These are phyloP conservation scores for Vipera latastei DNA, from an alignment of 2,797 vertebrate species.

Conservation along the genomic window DNA sequence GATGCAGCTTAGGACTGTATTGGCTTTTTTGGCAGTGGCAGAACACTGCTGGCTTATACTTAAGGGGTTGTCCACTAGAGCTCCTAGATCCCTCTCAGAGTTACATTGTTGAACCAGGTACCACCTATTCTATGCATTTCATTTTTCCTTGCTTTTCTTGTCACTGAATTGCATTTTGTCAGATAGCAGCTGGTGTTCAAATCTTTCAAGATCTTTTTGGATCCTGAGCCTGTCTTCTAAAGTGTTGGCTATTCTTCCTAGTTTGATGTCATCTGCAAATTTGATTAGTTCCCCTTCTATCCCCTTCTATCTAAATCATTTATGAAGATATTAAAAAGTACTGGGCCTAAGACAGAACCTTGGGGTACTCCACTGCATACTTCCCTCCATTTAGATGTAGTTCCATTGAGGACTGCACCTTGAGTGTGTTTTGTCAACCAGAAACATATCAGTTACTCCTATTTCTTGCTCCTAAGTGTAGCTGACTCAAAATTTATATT, in stretches of 20 bases:
- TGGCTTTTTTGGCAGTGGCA: background rate
- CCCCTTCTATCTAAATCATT: background rate
- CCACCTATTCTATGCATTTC: background rate
- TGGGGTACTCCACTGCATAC: background rate
- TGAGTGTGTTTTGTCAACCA: background rate
- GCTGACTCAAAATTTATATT: background rate
- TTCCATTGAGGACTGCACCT: background rate
- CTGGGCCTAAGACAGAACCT: background rate
- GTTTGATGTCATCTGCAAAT: background rate
- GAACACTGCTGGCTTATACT: background rate
- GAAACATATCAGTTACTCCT: background rate
- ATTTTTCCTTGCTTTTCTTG: background rate
- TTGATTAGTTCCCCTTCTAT: background rate
- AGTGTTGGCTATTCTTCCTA: background rate
- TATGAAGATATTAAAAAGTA: no score
- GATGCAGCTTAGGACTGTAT: background rate
- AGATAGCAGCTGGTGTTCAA: background rate
- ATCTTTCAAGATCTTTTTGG: background rate
- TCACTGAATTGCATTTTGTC: background rate
- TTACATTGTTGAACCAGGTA: background rate
- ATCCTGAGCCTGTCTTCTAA: background rate
- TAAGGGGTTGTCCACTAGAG: background rate
- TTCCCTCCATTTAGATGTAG: background rate
- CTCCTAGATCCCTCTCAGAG: background rate
- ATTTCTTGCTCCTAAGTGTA: background rate